Base-by-base conservation (phyloP, 2,113 vertebrate genomes). In the Lophius piscatorius region DNA sequence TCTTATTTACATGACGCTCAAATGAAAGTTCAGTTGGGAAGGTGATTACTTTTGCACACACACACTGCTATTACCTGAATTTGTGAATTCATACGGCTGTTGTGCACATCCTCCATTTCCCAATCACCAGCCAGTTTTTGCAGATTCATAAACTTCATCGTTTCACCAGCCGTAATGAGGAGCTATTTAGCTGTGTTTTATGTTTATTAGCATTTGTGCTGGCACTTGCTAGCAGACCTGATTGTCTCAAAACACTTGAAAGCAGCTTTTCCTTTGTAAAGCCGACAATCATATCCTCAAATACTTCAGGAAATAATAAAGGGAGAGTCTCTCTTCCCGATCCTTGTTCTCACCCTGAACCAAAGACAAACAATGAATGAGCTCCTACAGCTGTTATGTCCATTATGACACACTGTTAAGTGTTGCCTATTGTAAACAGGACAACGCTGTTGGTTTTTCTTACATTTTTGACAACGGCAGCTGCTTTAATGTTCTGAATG, bases 251-350 rank as follows among this genome's bases (percentile, higher is more conserved):
- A 79, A n/a, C n/a, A n/a, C n/a, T n/a, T 9, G 11, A 74, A 63
- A 33, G 9, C 63, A 55, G 55, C 68, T 68, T 71, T 69, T 55
- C 63, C 57, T 67, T 57, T 65, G 24, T 57, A 63, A 82, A 76
- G 21, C 11, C 64, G 48, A 38, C 51, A 6, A 28, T 75, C 42
- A 54, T 70, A 59, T 72, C 56, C 49, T 65, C 13, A 3, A 80
- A 66, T 70, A 71, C 63, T 71, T 65, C 59, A 72, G 74, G 60
- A 78, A 76, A 73, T 60, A 70, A 74, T 76, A 76, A 78, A 80
- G 77, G 2, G 24, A 61, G 13, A 56, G 38, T 51, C 35, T 13
- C 2, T 2, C 18, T 41, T 56, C 28, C 42, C 63, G 14, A 1
- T 23, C 24, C 18, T 55, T 52, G 46, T 65, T 69, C 38, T 52